Conservation (phyloP, 2,888 invertebrate species). For the Carabus problematicus region DNA sequence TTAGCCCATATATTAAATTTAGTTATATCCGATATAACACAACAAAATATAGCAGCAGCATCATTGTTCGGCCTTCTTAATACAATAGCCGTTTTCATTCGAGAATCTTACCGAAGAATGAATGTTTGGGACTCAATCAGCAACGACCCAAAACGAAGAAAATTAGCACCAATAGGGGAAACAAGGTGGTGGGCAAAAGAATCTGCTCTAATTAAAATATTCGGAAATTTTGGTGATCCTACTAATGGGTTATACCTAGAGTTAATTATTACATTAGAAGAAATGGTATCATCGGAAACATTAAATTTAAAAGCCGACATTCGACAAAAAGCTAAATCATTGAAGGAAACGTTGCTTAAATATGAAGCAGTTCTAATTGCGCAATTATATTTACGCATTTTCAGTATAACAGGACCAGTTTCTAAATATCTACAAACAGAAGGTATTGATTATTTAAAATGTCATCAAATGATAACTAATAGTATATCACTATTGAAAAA, state of each 20-base stretch:
- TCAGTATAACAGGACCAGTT: conserved; percentile 32
- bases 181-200: conserved; percentile 27
- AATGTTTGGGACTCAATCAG: conserved; percentile 13
- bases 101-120: conserved; percentile 34
- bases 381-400: conserved; percentile 37
- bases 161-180: conserved; percentile 10
- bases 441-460: conserved; percentile 35
- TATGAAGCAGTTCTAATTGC: conserved; percentile 38
- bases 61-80: too few relatives aligned
- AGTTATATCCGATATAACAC: too few relatives aligned
- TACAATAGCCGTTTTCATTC: conserved; percentile 21
- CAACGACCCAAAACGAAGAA: conserved; percentile 9
- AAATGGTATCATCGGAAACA: neutral
- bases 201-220: conserved; percentile 15
- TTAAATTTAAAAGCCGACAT: conserved; percentile 6
- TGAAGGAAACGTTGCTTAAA: conserved; percentile 18
- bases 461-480: conserved; percentile 22
- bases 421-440: conserved; percentile 39
- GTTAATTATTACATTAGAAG: neutral
- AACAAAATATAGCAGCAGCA: too few relatives aligned
- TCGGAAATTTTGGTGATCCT: neutral
- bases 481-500: conserved; percentile 17
- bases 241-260: neutral
- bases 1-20: too few relatives aligned
- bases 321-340: conserved; percentile 20